A percentile compares a stretch with the other conserved stretches of the same genome.
Conservation (phyloP, 2,113 vertebrate species). For the Pungitius pungitius region DNA sequence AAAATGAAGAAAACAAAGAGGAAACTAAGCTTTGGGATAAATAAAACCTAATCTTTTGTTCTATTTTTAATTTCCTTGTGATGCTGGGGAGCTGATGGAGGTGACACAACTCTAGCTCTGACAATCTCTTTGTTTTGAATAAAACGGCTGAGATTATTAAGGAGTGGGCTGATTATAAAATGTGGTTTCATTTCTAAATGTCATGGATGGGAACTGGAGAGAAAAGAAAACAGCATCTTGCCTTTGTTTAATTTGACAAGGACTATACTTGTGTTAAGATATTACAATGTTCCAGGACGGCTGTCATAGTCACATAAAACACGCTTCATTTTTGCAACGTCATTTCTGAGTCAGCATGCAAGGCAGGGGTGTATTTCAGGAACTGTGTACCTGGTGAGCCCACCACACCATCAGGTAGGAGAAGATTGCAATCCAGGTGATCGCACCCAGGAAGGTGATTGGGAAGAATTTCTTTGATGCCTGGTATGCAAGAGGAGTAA, state of each 20-base stretch:
- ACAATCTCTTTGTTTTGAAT: constrained; percentile 25
- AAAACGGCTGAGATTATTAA: constrained; percentile 22
- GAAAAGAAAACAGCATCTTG: background rate
- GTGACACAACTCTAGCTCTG: constrained; percentile 24
- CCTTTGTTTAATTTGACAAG: constrained; percentile 14
- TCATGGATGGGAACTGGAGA: constrained; percentile 19
- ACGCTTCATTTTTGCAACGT: background rate
- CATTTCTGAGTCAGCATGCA: background rate
- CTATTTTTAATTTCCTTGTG: constrained; percentile 58
- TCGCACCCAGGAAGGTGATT: constrained; percentile 90
- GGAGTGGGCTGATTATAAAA: constrained; percentile 34
- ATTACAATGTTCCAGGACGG: background rate
- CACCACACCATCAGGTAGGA: constrained; percentile 99
- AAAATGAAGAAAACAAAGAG: constrained; percentile 16
- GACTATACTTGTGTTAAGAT: constrained; percentile 14
- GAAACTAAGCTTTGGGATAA: constrained; percentile 53
- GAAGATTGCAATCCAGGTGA: constrained; percentile 91
- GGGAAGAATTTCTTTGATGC: constrained; percentile 88
- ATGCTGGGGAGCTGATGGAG: constrained; percentile 32
- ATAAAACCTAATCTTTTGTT: constrained; percentile 65
- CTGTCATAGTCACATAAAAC: background rate
- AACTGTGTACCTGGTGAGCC: constrained; percentile 90
- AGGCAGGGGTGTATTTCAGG: background rate
- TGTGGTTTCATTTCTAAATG: constrained; percentile 15
- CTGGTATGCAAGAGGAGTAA: constrained; percentile 76